Evolutionary conservation across 35 echinoderm and acorn worm genomes (phyloP), one percentile per base, ranked within the genome.

Genomic region (Apostichopus californicus): DNA sequence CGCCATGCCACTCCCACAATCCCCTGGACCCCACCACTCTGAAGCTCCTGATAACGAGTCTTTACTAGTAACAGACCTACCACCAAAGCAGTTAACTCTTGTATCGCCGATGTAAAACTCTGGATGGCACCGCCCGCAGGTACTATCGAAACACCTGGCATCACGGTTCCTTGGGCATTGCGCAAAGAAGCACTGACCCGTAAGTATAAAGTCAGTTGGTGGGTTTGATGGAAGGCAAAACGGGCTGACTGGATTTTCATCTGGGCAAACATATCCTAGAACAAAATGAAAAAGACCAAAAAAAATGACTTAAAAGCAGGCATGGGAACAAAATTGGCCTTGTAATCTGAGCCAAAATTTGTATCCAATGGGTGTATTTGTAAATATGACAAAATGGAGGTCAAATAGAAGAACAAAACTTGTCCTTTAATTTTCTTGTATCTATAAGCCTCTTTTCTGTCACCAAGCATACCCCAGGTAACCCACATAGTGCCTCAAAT

Each of bases 61-160:
- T 6, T 77, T 17, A 77, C 8, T 25, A 17, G 34, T 46, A 46
- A 46, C 34, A 46, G 34, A 34, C 55, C 17, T 83, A 83, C 80
- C 80, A n/a, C 80, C 80, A 5, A 55, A 57, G 14, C 80, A 83
- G 55, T 83, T 83, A n/a, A 83, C 80, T 83, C 80, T 54, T 18
- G 34, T 12, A 17, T 55, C 17, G n/a, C 80, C 80, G 8, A 83
- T 20, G n/a, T 83, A 83, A n/a, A 53, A 83, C 14, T 83, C 80
- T 8, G 80, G 25, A 15, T 83, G 80, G 52, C 80, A 83, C 18
- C 18, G 5, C 9, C 80, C 80, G 9, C 80, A 83, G n/a, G 80
- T 25, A 20, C 80, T 83, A 1, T 53, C 53, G 7, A 83, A 83
- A 83, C 80, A 83, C 55, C 55, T 83, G 8, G 80, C 80, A 34